Base-by-base conservation (phyloP, 2,888 invertebrate species). In the Nomada fabriciana region DNA sequence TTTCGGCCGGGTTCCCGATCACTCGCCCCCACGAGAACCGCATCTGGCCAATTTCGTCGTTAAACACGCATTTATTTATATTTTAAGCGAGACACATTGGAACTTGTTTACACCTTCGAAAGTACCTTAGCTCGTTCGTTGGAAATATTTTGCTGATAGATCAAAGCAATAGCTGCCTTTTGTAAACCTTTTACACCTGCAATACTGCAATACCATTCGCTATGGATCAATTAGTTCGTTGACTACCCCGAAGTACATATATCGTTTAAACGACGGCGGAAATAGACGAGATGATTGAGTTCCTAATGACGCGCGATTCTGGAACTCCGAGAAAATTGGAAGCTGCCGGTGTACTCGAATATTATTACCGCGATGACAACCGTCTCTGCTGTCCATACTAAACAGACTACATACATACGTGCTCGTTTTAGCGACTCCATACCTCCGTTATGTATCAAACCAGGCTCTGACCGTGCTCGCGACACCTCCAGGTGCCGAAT, bases 1-100 rank as follows among this genome's bases (percentile, higher is more conserved):
- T 81, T 78, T 74, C 63, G 84, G 86, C 86, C 65, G 84, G 61
- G 84, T 81, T 78, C 74, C 63, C 75, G 65, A 82, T 72, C 64
- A 47, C 70, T 74, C 61, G 61, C 29, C 50, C 65, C 80, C 60
- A 43, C 73, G 65, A 50, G 43, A 64, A 57, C 52, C 57, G 69
- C 43, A 65, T 50, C 67, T 63, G 64, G 80, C 85, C 81, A 81
- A 84, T 81, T 80, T 50, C 61, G 53, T 55, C 65, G 79, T 64
- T 65, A 59, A 85, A 83, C 61, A 60, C 53, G 64, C 60, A 53
- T 74, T 83, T 76, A 72, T 80, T 55, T 86, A 83, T 86, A 83
- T 86, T 79, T 73, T 36, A 72, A 78, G 43, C 53, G 57, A 65
- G 55, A 42, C 47, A 52, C 43, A 55, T 20, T 57, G 42, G 65